Evolutionary conservation across 1,140 invertebrate genomes (phyloP).

Genomic region (Heliconius hewitsoni): DNA sequence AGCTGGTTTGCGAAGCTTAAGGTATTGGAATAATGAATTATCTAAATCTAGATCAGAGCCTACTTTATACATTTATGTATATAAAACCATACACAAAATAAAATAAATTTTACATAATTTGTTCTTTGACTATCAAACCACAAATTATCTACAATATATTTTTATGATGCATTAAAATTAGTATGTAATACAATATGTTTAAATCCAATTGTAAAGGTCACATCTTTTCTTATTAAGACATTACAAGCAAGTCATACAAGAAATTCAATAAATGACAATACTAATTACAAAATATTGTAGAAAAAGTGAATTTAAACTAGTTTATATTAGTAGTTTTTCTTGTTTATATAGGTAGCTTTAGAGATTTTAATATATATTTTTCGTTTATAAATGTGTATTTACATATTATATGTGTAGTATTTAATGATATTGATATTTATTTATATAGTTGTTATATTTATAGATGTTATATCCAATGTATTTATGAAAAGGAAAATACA

Average conservation of each 20-base stretch:
- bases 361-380: not conserved
- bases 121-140: too few relatives aligned
- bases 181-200: not conserved
- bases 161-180: not conserved
- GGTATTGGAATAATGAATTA: not conserved
- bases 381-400: not conserved
- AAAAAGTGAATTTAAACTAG: not conserved
- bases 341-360: not conserved
- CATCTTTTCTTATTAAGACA: not conserved
- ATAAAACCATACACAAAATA: not conserved
- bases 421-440: not conserved
- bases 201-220: not conserved
- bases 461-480: too few relatives aligned
- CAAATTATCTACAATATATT: too few relatives aligned
- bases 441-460: not conserved
- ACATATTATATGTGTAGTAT: not conserved
- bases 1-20: too few relatives aligned
- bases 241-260: not conserved
- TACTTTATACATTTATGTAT: not conserved
- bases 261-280: not conserved
- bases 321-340: not conserved
- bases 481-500: too few relatives aligned
- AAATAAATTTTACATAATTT: not conserved
- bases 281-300: not conserved
- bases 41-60: constrained; percentile 1